Base-by-base conservation (phyloP, 2,113 vertebrate genomes). In the Pardalotus punctatus region DNA sequence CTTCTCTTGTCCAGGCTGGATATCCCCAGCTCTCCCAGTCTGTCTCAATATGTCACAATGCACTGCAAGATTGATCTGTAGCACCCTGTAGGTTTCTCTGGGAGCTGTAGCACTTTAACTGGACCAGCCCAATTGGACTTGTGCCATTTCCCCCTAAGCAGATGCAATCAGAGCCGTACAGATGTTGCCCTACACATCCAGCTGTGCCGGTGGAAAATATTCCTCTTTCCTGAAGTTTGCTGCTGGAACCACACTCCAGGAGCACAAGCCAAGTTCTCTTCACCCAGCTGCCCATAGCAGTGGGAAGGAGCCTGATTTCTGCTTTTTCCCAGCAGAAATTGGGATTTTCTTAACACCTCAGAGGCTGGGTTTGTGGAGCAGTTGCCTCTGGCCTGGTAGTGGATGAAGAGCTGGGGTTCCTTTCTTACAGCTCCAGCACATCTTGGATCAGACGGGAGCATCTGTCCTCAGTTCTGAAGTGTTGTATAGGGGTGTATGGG, bases 31-130 rank as follows among this genome's bases (percentile, higher is more conserved):
- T 38, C 28, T 20, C 21, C 17, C 51, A 45, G 1, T 43, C 33
- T 60, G 53, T n/a, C 9, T 47, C 9, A 13, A 0, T 6, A 4
- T 9, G 12, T 40, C 4, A 3, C 22, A 2, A 6, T 13, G 28
- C 31, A 11, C 45, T 12, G 0, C 4, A 11, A 19, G 33, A 11
- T 36, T 56, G 33, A 20, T 69, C 56, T 35, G 14, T 48, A 8
- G 12, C 65, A 58, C 36, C 45, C n/a, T 42, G 10, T 13, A 12
- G 18, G 36, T 71, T 67, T 85, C 22, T 65, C n/a, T 90, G 82
- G 70, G 47, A 64, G 53, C 12, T 60, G 53, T 21, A 45, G 43
- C 17, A 10, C 28, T 85, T 69, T 16, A 73, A 14, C n/a, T 48
- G 17, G 17, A 20, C 72, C 38, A 29, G 33, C 22, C 29, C 48